These are phyloP conservation scores for Chaetura pelagica DNA, from an alignment of 2,113 vertebrate genomes.

Conservation along the genomic window DNA sequence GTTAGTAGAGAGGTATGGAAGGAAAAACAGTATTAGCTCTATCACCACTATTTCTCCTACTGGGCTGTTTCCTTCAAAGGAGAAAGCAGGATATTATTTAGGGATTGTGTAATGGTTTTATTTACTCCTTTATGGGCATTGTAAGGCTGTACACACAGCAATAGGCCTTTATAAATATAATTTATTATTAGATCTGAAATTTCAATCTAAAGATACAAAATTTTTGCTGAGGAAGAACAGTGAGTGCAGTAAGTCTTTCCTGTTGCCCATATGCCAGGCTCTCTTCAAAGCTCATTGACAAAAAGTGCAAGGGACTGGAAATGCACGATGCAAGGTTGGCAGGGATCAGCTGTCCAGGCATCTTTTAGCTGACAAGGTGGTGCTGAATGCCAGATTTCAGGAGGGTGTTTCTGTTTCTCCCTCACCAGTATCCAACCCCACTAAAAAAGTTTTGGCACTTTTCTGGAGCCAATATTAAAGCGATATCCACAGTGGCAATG, in stretches of 20 bases:
- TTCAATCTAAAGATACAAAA: not conserved
- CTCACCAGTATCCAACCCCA: not conserved
- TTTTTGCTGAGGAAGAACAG: not conserved
- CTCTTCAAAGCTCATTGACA: not conserved
- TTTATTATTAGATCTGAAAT: not conserved
- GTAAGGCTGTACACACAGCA: not conserved
- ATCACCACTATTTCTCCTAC: not conserved
- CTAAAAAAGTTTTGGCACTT: not conserved
- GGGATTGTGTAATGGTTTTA: not conserved
- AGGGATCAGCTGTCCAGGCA: not conserved
- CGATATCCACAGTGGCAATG: rapidly evolving
- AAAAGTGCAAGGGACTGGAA: not conserved
- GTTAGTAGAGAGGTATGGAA: not conserved
- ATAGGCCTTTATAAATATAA: not conserved
- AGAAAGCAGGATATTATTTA: not conserved
- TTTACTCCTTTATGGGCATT: not conserved
- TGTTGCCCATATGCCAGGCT: not conserved
- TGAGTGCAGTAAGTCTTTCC: not conserved
- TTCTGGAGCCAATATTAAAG: not conserved
- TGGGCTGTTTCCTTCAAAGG: not conserved
- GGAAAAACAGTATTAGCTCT: not conserved
- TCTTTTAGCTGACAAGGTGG: not conserved
- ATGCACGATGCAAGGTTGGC: not conserved
- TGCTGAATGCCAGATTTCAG: not conserved
- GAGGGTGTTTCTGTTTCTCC: not conserved